A percentile compares a stretch with the other conserved stretches of the same genome.
These are phyloP conservation scores for Hyles vespertilio DNA, from an alignment of 1,140 invertebrate species.

Conservation along the genomic window DNA sequence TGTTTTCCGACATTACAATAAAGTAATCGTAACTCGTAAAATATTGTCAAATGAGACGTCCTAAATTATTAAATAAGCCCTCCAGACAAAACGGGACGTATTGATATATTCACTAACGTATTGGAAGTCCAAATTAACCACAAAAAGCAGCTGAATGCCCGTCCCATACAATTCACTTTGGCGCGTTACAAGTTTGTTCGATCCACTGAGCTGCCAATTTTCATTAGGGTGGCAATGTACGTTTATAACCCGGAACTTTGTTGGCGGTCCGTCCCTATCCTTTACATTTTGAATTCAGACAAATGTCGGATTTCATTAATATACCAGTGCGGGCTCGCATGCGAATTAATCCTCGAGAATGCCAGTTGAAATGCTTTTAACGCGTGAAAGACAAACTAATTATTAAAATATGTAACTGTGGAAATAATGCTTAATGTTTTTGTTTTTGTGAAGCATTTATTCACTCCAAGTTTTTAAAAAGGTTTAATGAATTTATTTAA, in stretches of 20 bases:
- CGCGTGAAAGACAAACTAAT: slow-evolving; percentile 12
- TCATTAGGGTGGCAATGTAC: slow-evolving; percentile 59
- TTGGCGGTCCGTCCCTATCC: slow-evolving; percentile 33
- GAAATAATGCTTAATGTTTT: neutral
- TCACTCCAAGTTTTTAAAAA: too few relatives aligned
- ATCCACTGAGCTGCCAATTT: slow-evolving; percentile 67
- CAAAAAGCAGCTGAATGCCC: slow-evolving; percentile 4
- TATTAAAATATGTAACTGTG: neutral
- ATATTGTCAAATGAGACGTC: too few relatives aligned
- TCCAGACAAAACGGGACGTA: too few relatives aligned
- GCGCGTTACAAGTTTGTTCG: slow-evolving; percentile 39
- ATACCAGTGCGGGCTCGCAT: slow-evolving; percentile 23
- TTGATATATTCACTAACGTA: too few relatives aligned
- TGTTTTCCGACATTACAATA: too few relatives aligned
- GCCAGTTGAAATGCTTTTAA: slow-evolving; percentile 21
- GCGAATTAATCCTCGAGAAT: slow-evolving; percentile 32
- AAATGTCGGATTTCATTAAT: slow-evolving; percentile 51
- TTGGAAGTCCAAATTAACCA: too few relatives aligned
- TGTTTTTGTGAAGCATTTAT: too few relatives aligned
- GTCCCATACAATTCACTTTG: neutral
- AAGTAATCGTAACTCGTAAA: too few relatives aligned
- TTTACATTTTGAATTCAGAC: slow-evolving; percentile 53
- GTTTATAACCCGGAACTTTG: slow-evolving; percentile 52
- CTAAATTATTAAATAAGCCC: too few relatives aligned
- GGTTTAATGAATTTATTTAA: too few relatives aligned